Evolutionary conservation across 2,113 vertebrate genomes (phyloP).

Genomic region (Platysternon megacephalum): DNA sequence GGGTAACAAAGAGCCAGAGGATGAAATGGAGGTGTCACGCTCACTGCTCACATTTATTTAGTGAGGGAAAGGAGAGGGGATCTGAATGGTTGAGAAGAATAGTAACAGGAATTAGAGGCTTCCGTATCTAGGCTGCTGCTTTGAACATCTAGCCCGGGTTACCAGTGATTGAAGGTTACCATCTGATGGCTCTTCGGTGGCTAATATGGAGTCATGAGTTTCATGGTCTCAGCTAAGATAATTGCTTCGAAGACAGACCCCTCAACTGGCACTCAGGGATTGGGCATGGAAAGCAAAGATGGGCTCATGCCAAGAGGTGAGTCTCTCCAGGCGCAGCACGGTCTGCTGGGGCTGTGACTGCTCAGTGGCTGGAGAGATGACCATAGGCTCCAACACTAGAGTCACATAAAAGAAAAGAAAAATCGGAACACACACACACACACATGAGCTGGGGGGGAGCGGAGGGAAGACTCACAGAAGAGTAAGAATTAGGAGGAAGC

Average conservation of each 20-base stretch:
- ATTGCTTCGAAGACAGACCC: neutral
- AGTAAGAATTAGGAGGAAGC: neutral
- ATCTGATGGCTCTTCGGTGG: neutral
- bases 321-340: neutral
- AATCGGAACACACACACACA: neutral
- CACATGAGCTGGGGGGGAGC: neutral
- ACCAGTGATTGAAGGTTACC: neutral
- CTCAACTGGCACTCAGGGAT: neutral
- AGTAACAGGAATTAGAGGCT: rapidly evolving
- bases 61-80: neutral
- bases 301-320: neutral
- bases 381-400: neutral
- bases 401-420: neutral
- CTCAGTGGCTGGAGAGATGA: neutral
- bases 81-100: rapidly evolving
- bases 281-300: neutral
- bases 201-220: neutral
- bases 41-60: rapidly evolving
- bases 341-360: neutral
- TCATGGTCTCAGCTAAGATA: neutral
- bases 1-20: rapidly evolving
- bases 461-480: neutral
- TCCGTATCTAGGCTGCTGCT: neutral
- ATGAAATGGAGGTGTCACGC: neutral
- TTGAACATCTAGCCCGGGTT: neutral